Evolutionary conservation across 2,888 invertebrate species (phyloP).

Genomic region (Noctua janthina): DNA sequence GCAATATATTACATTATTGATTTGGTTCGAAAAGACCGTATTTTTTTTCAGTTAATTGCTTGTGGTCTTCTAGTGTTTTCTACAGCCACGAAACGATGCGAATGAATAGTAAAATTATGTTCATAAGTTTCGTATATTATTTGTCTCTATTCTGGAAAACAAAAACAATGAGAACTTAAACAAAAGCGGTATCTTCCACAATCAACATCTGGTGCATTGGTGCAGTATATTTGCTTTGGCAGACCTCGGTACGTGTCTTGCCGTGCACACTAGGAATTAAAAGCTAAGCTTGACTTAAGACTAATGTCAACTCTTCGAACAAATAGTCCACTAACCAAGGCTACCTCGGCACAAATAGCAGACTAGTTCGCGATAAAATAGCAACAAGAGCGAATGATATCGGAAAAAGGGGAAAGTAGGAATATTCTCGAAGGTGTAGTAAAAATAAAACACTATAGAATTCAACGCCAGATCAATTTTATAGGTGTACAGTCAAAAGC

Average conservation of each 20-base stretch:
- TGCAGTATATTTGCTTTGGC: conserved; percentile 43
- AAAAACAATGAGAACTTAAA: conserved; percentile 3
- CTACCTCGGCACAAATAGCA: conserved; percentile 2
- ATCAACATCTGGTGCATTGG: conserved; percentile 23
- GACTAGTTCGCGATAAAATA: conserved; percentile 12
- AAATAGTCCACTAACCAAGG: conserved; percentile 23
- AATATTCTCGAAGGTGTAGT: conserved; percentile 14
- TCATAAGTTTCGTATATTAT: neutral
- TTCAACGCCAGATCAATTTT: conserved; percentile 46
- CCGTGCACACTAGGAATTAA: conserved; percentile 39
- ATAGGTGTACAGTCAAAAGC: conserved; percentile 9
- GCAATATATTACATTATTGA: conserved; percentile 1
- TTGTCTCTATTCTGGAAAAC: neutral
- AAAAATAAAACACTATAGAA: conserved; percentile 45
- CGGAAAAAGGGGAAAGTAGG: conserved; percentile 4
- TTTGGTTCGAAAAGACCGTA: conserved; percentile 10
- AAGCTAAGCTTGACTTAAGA: conserved; percentile 31
- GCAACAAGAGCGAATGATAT: conserved; percentile 7
- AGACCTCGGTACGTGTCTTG: conserved; percentile 43
- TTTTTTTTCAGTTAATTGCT: neutral
- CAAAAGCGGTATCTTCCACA: conserved; percentile 31
- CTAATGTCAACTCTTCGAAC: conserved; percentile 27
- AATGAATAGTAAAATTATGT: neutral
- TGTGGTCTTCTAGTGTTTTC: neutral
- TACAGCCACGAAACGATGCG: neutral